Percentiles rank a stretch among this genome's conserved stretches.
These are phyloP conservation scores for Lophius piscatorius DNA, from an alignment of 2,113 vertebrate genomes.

Conservation along the genomic window DNA sequence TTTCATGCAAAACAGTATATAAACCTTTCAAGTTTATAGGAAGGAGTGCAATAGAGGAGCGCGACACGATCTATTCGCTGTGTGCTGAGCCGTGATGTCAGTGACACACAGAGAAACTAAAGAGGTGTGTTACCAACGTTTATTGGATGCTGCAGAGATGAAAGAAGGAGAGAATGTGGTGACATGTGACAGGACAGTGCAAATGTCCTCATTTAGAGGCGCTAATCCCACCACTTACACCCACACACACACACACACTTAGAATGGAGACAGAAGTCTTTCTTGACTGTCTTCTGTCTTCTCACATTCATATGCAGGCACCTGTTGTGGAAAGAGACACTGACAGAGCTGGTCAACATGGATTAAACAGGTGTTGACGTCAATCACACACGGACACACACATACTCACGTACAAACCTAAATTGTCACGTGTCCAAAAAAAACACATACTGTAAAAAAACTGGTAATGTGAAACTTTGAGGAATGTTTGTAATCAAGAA, in stretches of 20 bases:
- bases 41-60: too few relatives aligned
- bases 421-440: too few relatives aligned
- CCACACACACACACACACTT: slow-evolving; percentile 6
- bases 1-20: too few relatives aligned
- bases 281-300: not conserved
- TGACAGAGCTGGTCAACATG: slow-evolving; percentile 7
- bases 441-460: too few relatives aligned
- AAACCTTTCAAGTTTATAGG: too few relatives aligned
- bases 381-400: slow-evolving; percentile 17
- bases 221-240: slow-evolving; percentile 34
- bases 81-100: slow-evolving; percentile 3
- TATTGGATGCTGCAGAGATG: not conserved
- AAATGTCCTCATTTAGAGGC: slow-evolving; percentile 57
- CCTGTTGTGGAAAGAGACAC: slow-evolving; percentile 33
- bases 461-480: too few relatives aligned
- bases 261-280: not conserved
- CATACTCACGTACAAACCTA: not conserved
- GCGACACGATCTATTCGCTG: too few relatives aligned
- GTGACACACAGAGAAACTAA: not conserved
- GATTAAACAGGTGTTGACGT: slow-evolving; percentile 28
- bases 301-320: slow-evolving; percentile 13
- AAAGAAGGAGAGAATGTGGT: slow-evolving; percentile 8
- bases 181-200: slow-evolving; percentile 37
- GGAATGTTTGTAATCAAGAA: too few relatives aligned
- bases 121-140: slow-evolving; percentile 9